Percentiles rank a stretch among this genome's conserved stretches.
Evolutionary conservation across 2,888 invertebrate species (phyloP).

Genomic region (Lobophora halterata): DNA sequence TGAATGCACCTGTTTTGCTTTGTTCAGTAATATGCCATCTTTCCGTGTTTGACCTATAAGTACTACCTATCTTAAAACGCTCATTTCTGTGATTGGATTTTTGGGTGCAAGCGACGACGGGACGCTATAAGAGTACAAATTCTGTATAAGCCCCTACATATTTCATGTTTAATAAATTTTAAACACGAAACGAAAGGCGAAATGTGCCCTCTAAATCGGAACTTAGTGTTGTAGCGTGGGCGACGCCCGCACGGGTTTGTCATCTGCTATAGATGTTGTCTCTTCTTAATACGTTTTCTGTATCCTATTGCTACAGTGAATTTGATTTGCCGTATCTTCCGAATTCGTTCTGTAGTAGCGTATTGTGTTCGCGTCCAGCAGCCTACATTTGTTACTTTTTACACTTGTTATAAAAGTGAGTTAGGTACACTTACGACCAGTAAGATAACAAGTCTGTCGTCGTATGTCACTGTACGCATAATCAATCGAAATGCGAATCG

Average conservation of each 20-base stretch:
- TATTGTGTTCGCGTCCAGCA: constrained; percentile 27
- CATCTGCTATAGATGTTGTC: constrained; percentile 76
- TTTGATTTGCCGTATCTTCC: constrained; percentile 66
- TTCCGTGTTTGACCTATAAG: constrained; percentile 25
- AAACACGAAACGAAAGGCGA: constrained; percentile 57
- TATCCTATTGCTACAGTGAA: constrained; percentile 75
- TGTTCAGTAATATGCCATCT: constrained; percentile 42
- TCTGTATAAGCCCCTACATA: constrained; percentile 84
- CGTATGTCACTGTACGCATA: too few species aligned
- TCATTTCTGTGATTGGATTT: constrained; percentile 29
- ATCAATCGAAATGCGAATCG: too few species aligned
- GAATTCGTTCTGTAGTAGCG: constrained; percentile 44
- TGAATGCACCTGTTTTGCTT: constrained; percentile 60
- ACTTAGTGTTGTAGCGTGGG: constrained; percentile 50
- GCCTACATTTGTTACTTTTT: constrained; percentile 9
- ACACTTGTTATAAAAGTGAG: background rate
- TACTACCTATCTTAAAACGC: constrained; percentile 31
- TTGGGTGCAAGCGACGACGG: constrained; percentile 61
- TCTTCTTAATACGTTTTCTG: constrained; percentile 63
- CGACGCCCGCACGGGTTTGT: constrained; percentile 44
- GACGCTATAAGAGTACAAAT: constrained; percentile 85
- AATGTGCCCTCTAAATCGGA: constrained; percentile 47
- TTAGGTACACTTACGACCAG: background rate
- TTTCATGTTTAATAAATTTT: constrained; percentile 67
- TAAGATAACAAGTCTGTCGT: too few species aligned